Percentiles rank a stretch among this genome's conserved stretches.
Evolutionary conservation across 2,888 invertebrate genomes (phyloP).

Genomic region (Ariolimax columbianus): DNA sequence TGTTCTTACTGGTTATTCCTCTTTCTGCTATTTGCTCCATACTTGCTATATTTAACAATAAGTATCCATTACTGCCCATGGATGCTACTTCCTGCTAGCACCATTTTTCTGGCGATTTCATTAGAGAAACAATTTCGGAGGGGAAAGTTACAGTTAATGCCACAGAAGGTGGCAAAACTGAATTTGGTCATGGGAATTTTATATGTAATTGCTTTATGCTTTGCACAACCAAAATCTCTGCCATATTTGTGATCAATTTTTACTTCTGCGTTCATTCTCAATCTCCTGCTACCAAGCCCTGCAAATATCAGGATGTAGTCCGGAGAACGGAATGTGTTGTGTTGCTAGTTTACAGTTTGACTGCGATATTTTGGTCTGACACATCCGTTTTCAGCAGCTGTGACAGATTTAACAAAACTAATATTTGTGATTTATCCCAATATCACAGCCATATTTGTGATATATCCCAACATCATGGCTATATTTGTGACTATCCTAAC

Average conservation of each 20-base stretch:
- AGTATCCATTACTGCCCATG: conserved; percentile 90
- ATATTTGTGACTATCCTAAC: background rate
- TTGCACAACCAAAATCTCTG: conserved; percentile 57
- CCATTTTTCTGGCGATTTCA: conserved; percentile 91
- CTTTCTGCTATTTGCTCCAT: conserved; percentile 92
- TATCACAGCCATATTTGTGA: background rate
- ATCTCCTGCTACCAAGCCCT: too few relatives aligned
- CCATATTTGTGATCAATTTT: conserved; percentile 47
- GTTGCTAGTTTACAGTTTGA: too few relatives aligned
- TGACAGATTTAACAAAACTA: background rate
- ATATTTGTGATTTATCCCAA: background rate
- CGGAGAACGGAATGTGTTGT: too few relatives aligned
- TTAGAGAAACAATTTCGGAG: conserved; percentile 92
- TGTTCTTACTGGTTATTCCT: conserved; percentile 94
- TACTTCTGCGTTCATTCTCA: background rate
- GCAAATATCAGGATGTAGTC: too few relatives aligned
- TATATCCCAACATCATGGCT: background rate
- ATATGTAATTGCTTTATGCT: conserved; percentile 85
- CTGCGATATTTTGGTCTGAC: too few relatives aligned
- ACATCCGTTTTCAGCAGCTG: too few relatives aligned
- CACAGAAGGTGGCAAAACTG: conserved; percentile 91
- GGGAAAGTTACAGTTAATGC: conserved; percentile 88
- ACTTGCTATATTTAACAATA: conserved; percentile 87
- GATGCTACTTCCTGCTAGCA: conserved; percentile 92
- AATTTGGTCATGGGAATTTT: conserved; percentile 94